phyloP scores from a whole-genome alignment of 2,797 vertebrate genomes.

The Perodicticus potto region DNA sequence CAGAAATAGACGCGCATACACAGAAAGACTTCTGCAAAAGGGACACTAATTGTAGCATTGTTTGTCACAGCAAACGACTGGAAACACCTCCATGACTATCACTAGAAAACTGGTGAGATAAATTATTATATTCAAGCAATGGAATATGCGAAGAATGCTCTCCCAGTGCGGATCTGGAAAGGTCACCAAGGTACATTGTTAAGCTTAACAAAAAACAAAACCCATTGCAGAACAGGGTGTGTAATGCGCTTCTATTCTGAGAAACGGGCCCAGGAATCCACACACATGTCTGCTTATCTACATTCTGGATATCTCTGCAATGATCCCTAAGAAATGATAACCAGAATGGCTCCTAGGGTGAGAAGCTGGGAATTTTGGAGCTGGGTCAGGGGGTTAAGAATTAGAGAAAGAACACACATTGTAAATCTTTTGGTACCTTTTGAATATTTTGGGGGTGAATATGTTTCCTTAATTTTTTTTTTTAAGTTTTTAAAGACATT shows the following conservation, averaged over 20 bases:
- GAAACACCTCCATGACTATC: not conserved
- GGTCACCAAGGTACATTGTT: conserved; percentile 15
- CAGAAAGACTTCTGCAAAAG: not conserved
- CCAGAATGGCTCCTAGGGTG: not conserved
- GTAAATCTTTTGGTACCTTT: not conserved
- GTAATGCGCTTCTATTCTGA: not conserved
- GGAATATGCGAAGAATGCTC: conserved; percentile 29
- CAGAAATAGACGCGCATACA: not conserved
- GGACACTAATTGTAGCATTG: not conserved
- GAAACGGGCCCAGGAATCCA: not conserved
- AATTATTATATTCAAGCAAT: not conserved
- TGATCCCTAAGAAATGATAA: not conserved
- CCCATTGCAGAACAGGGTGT: not conserved
- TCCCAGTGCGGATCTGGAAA: conserved; percentile 20
- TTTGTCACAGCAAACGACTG: not conserved
- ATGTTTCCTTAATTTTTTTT: not conserved
- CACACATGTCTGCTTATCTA: not conserved
- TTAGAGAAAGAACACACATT: not conserved
- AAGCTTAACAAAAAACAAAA: not conserved
- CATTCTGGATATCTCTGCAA: not conserved
- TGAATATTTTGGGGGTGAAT: not conserved
- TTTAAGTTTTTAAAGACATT: not conserved
- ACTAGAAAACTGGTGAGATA: not conserved
- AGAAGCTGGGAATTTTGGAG: not conserved
- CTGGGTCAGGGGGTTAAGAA: not conserved